Evolutionary conservation across 2,113 vertebrate species (phyloP).

Genomic region (Geococcyx californianus): DNA sequence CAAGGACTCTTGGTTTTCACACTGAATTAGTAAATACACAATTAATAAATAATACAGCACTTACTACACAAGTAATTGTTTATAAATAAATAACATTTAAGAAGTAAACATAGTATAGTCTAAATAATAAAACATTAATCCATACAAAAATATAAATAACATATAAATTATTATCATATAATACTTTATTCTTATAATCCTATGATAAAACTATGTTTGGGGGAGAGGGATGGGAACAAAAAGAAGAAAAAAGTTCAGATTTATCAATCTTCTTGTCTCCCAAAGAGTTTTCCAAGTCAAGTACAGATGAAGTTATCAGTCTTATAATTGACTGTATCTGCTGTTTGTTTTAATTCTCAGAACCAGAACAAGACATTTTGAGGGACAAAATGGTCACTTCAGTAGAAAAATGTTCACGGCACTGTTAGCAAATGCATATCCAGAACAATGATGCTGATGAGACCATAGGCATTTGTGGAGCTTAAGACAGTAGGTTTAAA

Average conservation of each 20-base stretch:
- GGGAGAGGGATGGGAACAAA: not conserved
- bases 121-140: not conserved
- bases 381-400: not conserved
- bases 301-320: not conserved
- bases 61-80: not conserved
- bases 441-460: not conserved
- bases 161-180: not conserved
- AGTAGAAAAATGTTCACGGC: not conserved
- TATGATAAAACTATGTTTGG: not conserved
- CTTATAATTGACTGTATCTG: not conserved
- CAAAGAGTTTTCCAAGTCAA: not conserved
- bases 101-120: not conserved
- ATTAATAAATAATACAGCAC: not conserved
- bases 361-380: not conserved
- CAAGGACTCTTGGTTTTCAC: not conserved
- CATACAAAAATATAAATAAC: not conserved
- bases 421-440: not conserved
- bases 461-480: not conserved
- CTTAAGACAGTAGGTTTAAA: not conserved
- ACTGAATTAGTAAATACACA: not conserved
- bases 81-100: not conserved
- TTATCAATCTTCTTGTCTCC: not conserved
- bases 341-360: not conserved
- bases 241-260: not conserved
- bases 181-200: not conserved